A percentile compares a stretch with the other conserved stretches of the same genome.
Conservation (phyloP, 2,113 vertebrate species). For the Redunca redunca region DNA sequence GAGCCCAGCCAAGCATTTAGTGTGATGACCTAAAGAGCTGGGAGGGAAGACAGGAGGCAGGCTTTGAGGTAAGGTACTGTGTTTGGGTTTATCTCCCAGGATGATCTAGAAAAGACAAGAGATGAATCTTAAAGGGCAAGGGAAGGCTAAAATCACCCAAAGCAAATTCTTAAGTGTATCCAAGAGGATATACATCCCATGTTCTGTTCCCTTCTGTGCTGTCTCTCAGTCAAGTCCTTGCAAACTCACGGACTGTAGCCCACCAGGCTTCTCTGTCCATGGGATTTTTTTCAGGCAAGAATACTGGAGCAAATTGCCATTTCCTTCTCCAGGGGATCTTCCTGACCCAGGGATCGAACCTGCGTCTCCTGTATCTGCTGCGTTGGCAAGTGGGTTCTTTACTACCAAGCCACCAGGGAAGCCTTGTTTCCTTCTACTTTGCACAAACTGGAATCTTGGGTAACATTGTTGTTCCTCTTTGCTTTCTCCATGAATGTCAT, state of each 20-base stretch:
- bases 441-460: background rate
- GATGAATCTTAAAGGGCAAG: no score
- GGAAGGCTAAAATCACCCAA: background rate
- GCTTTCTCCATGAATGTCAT: background rate
- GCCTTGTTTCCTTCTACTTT: background rate
- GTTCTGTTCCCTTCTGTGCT: background rate
- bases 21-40: background rate
- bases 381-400: background rate
- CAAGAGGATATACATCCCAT: background rate
- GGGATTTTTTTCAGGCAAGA: background rate
- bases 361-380: background rate
- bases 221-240: fast-evolving
- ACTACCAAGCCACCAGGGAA: fast-evolving
- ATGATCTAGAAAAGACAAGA: background rate
- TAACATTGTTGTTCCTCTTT: background rate
- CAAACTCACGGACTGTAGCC: background rate
- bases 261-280: background rate
- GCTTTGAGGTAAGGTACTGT: background rate
- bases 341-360: background rate
- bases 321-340: background rate
- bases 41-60: background rate
- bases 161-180: background rate
- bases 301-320: background rate
- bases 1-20: background rate
- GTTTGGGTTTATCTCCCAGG: background rate